Base-by-base conservation (phyloP, 2,113 vertebrate species). In the Xyrauchen texanus region DNA sequence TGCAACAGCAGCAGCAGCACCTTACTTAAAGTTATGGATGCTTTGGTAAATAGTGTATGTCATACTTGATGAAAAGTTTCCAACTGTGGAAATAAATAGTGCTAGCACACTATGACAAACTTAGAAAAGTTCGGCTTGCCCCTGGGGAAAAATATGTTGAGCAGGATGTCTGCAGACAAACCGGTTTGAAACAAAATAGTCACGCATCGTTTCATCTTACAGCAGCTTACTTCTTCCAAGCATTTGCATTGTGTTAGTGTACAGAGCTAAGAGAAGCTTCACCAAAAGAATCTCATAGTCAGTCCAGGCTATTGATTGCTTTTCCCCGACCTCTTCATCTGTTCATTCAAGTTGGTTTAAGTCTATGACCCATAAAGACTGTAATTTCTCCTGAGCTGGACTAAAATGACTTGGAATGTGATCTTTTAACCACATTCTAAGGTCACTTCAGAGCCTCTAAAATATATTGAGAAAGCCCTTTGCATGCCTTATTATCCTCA, bases 51-150 rank as follows among this genome's bases (percentile, higher is more conserved):
- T 58, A 68, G 15, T 72, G 73, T 49, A 21, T 42, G 42, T 77
- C 73, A 83, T 61, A 55, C 72, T 11, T 42, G 63, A 83, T 73
- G 57, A 81, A 68, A 76, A 68, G 68, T 68, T 78, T 81, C 58
- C 63, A 74, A 81, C 69, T 65, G 79, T 75, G 69, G 21, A 78
- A 69, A 81, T 78, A 81, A 84, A 81, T 58, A 78, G 69, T 60
- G 42, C 64, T 53, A 4, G 13, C 45, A n/a, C 44, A 77, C 63
- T 62, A 52, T 3, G 21, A 34, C 21, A 34, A 34, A 34, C 21
- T 34, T 34, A 16, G 44, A 68, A 78, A 79, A 51, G 47, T 6
- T 78, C 42, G 51, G 53, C 8, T 13, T 44, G 21, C 21, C 21
- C 21, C 21, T 34, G 21, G n/a, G 55, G 76, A 46, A 49, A 80